Evolutionary conservation across 2,797 vertebrate species (phyloP).

Genomic region (Amblyopsis hoosieri): DNA sequence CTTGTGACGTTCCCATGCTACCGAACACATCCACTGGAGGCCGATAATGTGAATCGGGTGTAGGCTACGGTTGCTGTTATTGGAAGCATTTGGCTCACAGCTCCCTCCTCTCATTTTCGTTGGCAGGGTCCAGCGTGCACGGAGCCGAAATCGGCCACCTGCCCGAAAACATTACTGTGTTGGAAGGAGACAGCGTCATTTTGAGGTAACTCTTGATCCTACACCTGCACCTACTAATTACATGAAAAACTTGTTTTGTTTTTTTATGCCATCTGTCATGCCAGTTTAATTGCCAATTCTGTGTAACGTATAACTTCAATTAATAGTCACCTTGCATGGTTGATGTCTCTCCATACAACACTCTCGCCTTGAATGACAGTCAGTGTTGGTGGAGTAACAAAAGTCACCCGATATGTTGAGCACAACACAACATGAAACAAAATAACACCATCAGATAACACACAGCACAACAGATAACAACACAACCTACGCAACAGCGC

Average conservation of each 20-base stretch:
- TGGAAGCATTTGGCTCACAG: constrained; percentile 47
- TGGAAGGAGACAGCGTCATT: constrained; percentile 87
- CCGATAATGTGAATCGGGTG: neutral
- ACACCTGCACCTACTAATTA: constrained; percentile 66
- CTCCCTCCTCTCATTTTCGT: constrained; percentile 52
- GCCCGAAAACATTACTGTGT: constrained; percentile 90
- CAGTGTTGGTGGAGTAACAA: constrained; percentile 17
- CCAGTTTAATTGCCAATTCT: constrained; percentile 46
- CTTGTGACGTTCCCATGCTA: constrained; percentile 34
- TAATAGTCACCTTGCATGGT: constrained; percentile 17
- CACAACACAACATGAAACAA: neutral
- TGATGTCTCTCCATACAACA: constrained; percentile 27
- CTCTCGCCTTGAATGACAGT: constrained; percentile 28
- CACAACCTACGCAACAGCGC: neutral
- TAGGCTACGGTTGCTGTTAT: constrained; percentile 34
- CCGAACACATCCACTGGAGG: constrained; percentile 25
- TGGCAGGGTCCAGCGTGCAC: constrained; percentile 79
- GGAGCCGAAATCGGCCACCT: constrained; percentile 84
- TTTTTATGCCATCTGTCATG: constrained; percentile 34
- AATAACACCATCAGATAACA: no score
- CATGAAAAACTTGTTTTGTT: constrained; percentile 53
- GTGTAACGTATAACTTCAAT: constrained; percentile 46
- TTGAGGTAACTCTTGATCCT: constrained; percentile 81
- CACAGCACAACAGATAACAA: no score
- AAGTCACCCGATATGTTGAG: neutral